phyloP scores from a whole-genome alignment of 2,888 invertebrate species.

The Lochmaea capreae region DNA sequence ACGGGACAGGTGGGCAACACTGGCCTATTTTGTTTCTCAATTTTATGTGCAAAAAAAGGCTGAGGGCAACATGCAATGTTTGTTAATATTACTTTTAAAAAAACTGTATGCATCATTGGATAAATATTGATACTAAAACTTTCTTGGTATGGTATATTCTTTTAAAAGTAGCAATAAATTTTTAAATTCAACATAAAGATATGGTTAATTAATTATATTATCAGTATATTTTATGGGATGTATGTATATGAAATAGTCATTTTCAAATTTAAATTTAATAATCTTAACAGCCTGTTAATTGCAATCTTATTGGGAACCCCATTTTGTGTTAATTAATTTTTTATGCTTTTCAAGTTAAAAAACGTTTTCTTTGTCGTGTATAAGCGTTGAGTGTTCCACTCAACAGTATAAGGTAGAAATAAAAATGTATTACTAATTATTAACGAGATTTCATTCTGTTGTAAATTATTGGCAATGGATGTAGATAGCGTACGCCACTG shows the following conservation, averaged over 20 bases:
- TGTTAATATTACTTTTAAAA: neutral
- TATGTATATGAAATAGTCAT: neutral
- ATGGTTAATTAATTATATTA: no score
- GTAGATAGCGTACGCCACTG: conserved; percentile 18
- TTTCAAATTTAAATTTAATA: neutral
- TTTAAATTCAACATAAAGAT: no score
- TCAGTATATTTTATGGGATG: no score
- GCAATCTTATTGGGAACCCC: neutral
- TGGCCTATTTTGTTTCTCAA: neutral
- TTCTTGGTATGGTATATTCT: neutral
- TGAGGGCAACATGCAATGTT: neutral
- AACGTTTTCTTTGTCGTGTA: neutral
- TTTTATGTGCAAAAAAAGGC: neutral
- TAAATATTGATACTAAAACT: neutral
- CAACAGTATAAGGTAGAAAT: neutral
- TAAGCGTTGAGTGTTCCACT: no score
- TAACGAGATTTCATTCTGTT: neutral
- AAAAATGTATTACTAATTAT: neutral
- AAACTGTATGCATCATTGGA: neutral
- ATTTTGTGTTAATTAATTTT: neutral
- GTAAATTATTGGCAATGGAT: neutral
- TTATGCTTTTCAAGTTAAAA: neutral
- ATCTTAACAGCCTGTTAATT: neutral
- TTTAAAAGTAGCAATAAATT: no score
- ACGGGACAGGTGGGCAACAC: neutral